Evolutionary conservation across 2,888 invertebrate species (phyloP), one percentile per base, ranked within the genome.

Genomic region (Ametastegia equiseti): DNA sequence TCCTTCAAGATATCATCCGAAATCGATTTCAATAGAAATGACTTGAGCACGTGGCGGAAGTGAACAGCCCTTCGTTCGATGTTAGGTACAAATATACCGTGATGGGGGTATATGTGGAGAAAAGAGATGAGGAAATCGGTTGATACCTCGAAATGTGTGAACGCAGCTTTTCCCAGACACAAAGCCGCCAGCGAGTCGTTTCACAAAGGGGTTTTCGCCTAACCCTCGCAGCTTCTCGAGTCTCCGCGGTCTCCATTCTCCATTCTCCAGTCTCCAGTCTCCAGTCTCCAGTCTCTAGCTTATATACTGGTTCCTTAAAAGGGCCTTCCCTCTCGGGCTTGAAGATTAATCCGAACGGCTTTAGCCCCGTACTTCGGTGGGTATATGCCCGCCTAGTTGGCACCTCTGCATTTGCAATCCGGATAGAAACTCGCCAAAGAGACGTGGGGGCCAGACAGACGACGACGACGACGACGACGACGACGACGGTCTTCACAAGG

Each of bases 361-460:
- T 75, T 75, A 75, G 33, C 75, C 50, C 11, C 19, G 19, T 54
- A 75, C 75, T 54, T 45, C 75, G 33, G n/a, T 42, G 27, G 50
- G 36, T 67, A 67, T 39, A 39, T 27, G 30, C 45, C 71, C 71
- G 27, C n/a, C 42, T 71, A 71, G 42, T 47, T 71, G 47, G 71
- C 71, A 71, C 71, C 75, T 75, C 75, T 54, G 75, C 75, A 75
- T 54, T 54, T 75, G 71, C 71, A 71, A 71, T 71, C 71, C 47
- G 71, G 71, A 71, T 71, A 47, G 71, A 30, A 47, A 47, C 30
- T 67, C 39, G 39, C 65, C 71, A 71, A 71, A 71, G 71, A 47
- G 47, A 45, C 45, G 45, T 71, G 45, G 69, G 69, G 23, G 36
- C 27, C 69, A 27, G 69, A 45, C 45, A 45, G 71, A 27, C n/a